phyloP scores from a whole-genome alignment of 1,140 invertebrate genomes.

The Drosophila funebris region DNA sequence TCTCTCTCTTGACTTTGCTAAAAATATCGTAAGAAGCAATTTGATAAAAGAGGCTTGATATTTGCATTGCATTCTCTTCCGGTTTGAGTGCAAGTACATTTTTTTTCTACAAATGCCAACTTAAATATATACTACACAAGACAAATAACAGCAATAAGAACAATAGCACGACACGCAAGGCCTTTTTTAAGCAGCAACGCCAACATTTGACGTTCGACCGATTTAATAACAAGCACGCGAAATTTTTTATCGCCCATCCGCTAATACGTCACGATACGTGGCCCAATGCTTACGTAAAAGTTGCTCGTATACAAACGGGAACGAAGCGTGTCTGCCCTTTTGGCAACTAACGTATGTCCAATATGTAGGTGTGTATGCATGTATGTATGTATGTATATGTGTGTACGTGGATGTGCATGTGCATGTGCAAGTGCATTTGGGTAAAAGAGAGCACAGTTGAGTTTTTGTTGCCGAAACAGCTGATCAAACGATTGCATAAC shows the following conservation, averaged over 20 bases:
- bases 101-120: constrained; percentile 12
- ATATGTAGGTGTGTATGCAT: constrained; percentile 5
- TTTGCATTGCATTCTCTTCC: constrained; percentile 20
- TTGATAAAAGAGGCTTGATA: constrained; percentile 24
- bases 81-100: neutral
- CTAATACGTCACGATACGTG: constrained; percentile 72
- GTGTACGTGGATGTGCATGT: neutral
- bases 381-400: neutral
- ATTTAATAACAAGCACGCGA: constrained; percentile 70
- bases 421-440: neutral
- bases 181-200: constrained; percentile 2
- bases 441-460: neutral
- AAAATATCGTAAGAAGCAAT: constrained; percentile 27
- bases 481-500: constrained; percentile 41
- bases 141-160: neutral
- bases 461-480: constrained; percentile 12
- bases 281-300: constrained; percentile 65
- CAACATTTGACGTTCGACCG: constrained; percentile 22
- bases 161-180: constrained; percentile 27
- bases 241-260: constrained; percentile 63
- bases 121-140: constrained; percentile 8
- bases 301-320: constrained; percentile 6
- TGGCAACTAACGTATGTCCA: constrained; percentile 7
- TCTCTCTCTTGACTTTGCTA: constrained; percentile 13
- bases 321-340: constrained; percentile 38